Conservation (phyloP, 2,113 vertebrate species). For the Catharus minimus region DNA sequence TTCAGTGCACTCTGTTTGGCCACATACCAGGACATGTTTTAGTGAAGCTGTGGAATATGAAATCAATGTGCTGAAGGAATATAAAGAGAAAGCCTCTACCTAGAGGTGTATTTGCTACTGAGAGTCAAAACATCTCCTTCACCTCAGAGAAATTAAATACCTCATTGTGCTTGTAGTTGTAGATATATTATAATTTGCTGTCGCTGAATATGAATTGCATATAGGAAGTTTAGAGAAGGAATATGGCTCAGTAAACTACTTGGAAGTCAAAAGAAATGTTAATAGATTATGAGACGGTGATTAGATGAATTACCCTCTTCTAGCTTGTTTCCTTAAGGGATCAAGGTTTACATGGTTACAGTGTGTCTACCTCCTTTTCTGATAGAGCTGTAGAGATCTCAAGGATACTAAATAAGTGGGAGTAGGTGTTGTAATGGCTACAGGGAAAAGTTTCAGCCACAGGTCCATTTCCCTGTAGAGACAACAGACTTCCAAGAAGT, state of each 20-base stretch:
- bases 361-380: not conserved
- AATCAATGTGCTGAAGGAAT: not conserved
- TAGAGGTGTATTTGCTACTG: not conserved
- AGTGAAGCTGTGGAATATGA: not conserved
- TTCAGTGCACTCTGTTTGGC: not conserved
- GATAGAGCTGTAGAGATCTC: not conserved
- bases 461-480: not conserved
- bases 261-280: not conserved
- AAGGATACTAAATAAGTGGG: not conserved
- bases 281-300: not conserved
- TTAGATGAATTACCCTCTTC: not conserved
- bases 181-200: not conserved
- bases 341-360: not conserved
- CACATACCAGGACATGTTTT: not conserved
- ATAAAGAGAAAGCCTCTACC: not conserved
- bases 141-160: not conserved
- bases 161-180: not conserved
- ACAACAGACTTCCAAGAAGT: not conserved
- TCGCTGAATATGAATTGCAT: not conserved
- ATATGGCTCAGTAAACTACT: not conserved
- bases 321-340: not conserved
- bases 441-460: not conserved
- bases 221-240: not conserved
- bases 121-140: not conserved
- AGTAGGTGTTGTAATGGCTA: not conserved